Percentiles rank a stretch among this genome's conserved stretches.
Evolutionary conservation across 2,797 vertebrate species (phyloP).

Genomic region (Enoplosus armatus): DNA sequence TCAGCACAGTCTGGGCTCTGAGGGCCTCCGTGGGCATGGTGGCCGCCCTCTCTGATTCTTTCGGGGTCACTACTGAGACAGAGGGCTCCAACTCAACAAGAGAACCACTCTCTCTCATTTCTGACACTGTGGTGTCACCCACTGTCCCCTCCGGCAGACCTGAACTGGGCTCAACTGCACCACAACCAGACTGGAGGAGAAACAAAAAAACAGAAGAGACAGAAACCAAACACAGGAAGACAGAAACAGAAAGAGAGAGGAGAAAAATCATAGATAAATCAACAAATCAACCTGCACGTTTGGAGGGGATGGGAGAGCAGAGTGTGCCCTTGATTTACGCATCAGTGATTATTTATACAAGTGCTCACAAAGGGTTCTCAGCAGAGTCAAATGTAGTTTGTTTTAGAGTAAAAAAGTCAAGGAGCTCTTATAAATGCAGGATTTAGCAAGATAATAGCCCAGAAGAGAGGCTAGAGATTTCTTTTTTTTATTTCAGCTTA

Average conservation of each 20-base stretch:
- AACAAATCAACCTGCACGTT: neutral
- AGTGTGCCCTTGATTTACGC: conserved; percentile 7
- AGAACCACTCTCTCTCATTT: conserved; percentile 80
- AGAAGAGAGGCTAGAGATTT: neutral
- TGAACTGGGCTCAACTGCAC: conserved; percentile 71
- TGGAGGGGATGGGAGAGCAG: neutral
- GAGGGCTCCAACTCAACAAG: conserved; percentile 80
- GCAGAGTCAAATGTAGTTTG: conserved; percentile 8
- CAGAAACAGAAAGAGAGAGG: neutral
- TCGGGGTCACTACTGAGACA: conserved; percentile 46
- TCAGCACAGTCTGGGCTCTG: conserved; percentile 79
- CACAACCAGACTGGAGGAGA: conserved; percentile 71
- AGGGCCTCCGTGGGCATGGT: conserved; percentile 85
- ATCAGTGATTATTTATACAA: neutral
- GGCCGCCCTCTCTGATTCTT: conserved; percentile 84
- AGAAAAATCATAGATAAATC: neutral
- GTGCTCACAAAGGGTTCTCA: neutral
- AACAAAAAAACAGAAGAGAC: neutral
- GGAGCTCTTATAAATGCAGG: conserved; percentile 18
- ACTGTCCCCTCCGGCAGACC: conserved; percentile 66
- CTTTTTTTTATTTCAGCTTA: neutral
- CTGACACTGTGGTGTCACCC: conserved; percentile 73
- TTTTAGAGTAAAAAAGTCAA: conserved; percentile 35
- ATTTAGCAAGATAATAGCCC: neutral
- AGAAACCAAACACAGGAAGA: too few relatives aligned